Conservation (phyloP, 2,797 vertebrate species). For the Spondyliosoma cantharus region DNA sequence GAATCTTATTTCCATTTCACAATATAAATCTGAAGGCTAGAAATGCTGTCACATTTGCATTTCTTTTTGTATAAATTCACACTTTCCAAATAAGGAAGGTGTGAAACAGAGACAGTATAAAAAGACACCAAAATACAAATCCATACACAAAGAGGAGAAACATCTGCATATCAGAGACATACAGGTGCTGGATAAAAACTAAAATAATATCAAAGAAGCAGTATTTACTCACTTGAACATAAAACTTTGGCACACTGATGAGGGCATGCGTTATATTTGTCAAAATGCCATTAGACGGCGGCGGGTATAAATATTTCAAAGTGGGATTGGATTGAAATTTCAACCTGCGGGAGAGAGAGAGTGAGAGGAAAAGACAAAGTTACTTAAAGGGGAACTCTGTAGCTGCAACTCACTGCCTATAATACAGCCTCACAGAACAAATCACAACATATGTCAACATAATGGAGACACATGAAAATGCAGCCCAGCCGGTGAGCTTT, state of each 20-base stretch:
- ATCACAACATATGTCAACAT: slow-evolving; percentile 40
- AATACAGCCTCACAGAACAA: slow-evolving; percentile 28
- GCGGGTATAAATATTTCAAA: slow-evolving; percentile 96
- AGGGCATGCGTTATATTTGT: slow-evolving; percentile 94
- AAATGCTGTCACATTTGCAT: slow-evolving; percentile 36
- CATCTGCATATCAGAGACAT: slow-evolving; percentile 33
- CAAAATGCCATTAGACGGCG: slow-evolving; percentile 91
- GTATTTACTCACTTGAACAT: slow-evolving; percentile 90
- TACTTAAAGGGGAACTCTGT: slow-evolving; percentile 24
- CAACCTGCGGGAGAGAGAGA: slow-evolving; percentile 82
- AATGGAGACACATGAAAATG: slow-evolving; percentile 44
- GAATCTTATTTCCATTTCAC: slow-evolving; percentile 51
- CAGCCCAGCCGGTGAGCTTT: slow-evolving; percentile 29
- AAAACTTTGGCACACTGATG: slow-evolving; percentile 95
- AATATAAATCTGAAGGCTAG: slow-evolving; percentile 27
- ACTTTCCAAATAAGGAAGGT: slow-evolving; percentile 14
- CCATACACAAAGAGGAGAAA: slow-evolving; percentile 12
- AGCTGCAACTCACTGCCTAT: slow-evolving; percentile 8
- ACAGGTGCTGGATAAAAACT: slow-evolving; percentile 4
- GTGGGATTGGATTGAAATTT: slow-evolving; percentile 93
- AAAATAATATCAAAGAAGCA: slow-evolving; percentile 18
- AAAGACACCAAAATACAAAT: slow-evolving; percentile 6
- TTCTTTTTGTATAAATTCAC: slow-evolving; percentile 21
- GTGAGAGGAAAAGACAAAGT: slow-evolving; percentile 25
- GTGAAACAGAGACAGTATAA: not conserved